Evolutionary conservation across 2,888 invertebrate species (phyloP), one percentile per base, ranked within the genome.

Genomic region (Branchellion lobata): DNA sequence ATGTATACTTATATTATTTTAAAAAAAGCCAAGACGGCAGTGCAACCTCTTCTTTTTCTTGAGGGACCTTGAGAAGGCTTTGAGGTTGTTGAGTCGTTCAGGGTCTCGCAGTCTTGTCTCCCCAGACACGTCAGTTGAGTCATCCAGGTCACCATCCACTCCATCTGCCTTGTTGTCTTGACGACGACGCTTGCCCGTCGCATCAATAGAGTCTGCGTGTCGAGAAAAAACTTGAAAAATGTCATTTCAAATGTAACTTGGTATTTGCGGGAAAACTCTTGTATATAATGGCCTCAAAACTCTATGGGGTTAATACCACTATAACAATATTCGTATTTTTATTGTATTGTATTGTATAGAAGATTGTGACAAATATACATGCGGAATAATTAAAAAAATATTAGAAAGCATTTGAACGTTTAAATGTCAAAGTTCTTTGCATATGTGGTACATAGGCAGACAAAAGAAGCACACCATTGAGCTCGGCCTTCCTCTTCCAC

Each of bases 11-110:
- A 14, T 14, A 47, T 47, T 47, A 14, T 18, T 47, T 47, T 18
- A 5, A 57, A 57, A 5, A n/a, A n/a, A n/a, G 61, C 5, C 3
- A n/a, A 14, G 40, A 14, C 40, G 40, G 40, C 14, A 14, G 40
- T 40, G 5, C 5, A 14, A 79, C 79, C 73, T 79, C 65, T 79
- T 79, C 75, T 79, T 79, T 47, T 79, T 79, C 61, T 79, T 79
- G 29, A 65, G 24, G 29, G 74, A 65, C 68, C 57, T 79, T 24
- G 40, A 40, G 11, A 40, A 75, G 24, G 75, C 34, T 36, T 75
- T 79, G n/a, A 75, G 31, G 34, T 40, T 75, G 68, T 53, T 72
- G n/a, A 51, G 69, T 11, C 71, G 27, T 11, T 61, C 75, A 21
- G 74, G 40, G 29, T 73, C 40, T 1, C 61, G 29, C 29, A 18